A percentile compares a stretch with the other conserved stretches of the same genome.
phyloP scores from a whole-genome alignment of 1,140 invertebrate genomes.

The Diorhabda sublineata region DNA sequence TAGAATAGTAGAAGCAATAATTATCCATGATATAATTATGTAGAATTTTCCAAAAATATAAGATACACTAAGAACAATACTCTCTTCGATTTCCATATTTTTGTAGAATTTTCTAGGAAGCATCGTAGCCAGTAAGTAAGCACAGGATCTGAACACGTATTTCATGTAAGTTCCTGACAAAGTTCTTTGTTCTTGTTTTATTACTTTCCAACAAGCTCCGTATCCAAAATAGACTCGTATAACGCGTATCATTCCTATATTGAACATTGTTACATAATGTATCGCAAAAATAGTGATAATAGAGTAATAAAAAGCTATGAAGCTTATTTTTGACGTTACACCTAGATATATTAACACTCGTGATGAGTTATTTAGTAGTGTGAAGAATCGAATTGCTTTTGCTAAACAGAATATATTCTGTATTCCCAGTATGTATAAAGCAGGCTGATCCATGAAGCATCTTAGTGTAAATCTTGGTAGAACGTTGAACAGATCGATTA shows the following conservation, averaged over 20 bases:
- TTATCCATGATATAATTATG: slow-evolving; percentile 8
- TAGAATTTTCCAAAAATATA: background rate
- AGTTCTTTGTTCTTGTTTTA: background rate
- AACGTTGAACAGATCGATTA: background rate
- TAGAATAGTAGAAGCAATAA: slow-evolving; percentile 22
- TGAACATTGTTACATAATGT: background rate
- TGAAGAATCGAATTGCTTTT: background rate
- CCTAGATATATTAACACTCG: background rate
- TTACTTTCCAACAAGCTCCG: background rate
- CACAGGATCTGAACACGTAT: background rate
- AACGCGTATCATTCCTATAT: background rate
- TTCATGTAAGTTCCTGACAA: background rate
- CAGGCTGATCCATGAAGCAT: background rate
- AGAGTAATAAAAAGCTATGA: background rate
- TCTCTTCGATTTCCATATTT: background rate
- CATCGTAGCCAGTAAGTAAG: background rate
- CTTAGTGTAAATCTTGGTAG: background rate
- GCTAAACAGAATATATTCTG: background rate
- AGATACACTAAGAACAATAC: background rate
- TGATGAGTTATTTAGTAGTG: background rate
- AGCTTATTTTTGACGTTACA: background rate
- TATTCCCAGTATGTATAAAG: background rate
- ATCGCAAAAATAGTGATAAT: background rate
- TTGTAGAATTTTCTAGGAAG: background rate
- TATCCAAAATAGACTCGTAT: background rate